phyloP scores from a whole-genome alignment of 2,113 vertebrate species.

The Thamnophis sirtalis region DNA sequence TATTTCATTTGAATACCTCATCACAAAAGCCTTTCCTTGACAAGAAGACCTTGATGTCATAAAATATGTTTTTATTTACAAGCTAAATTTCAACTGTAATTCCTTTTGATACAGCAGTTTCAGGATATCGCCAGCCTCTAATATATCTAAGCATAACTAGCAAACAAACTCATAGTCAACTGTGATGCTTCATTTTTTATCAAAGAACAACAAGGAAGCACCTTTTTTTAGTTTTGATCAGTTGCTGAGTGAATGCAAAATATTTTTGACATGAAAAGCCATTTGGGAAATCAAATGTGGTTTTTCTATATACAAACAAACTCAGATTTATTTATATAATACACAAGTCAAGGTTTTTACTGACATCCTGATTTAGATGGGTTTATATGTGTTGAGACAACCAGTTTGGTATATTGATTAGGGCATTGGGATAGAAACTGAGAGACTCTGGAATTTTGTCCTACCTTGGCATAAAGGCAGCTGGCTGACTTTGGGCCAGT shows the following conservation, averaged over 20 bases:
- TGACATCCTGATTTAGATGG: background rate
- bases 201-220: background rate
- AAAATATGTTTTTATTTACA: conserved; percentile 23
- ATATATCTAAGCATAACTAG: background rate
- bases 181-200: conserved; percentile 20
- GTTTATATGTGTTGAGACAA: background rate
- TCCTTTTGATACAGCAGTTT: conserved; percentile 3
- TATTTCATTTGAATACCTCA: conserved; percentile 10
- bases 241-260: conserved; percentile 5
- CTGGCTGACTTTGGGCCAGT: background rate
- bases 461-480: background rate
- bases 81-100: background rate
- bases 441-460: background rate
- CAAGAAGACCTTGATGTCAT: conserved; percentile 14
- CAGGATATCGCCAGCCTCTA: background rate
- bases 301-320: background rate
- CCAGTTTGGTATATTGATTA: background rate
- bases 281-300: background rate
- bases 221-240: conserved; percentile 4
- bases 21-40: conserved; percentile 22
- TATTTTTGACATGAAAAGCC: background rate
- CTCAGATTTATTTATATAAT: background rate
- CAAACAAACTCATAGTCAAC: background rate
- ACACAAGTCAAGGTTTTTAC: background rate
- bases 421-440: background rate